phyloP scores from a whole-genome alignment of 2,113 vertebrate species.

The Todiramphus chloris region DNA sequence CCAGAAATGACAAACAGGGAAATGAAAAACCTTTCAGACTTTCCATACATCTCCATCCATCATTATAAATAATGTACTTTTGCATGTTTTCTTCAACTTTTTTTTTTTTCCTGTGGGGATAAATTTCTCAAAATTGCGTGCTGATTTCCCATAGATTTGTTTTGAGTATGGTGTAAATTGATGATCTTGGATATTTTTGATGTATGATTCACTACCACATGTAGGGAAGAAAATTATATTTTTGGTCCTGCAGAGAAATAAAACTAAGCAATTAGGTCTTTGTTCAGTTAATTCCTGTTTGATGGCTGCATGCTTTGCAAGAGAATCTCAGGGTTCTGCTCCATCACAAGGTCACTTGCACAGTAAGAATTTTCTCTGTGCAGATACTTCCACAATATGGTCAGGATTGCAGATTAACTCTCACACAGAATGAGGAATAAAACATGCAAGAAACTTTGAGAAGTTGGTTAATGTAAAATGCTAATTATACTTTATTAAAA shows the following conservation, averaged over 20 bases:
- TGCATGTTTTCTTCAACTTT: not conserved
- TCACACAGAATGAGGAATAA: not conserved
- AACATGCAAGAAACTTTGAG: not conserved
- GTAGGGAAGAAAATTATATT: constrained; percentile 61
- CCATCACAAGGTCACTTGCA: not conserved
- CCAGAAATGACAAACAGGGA: not conserved
- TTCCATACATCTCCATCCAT: not conserved
- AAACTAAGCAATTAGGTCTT: constrained; percentile 48
- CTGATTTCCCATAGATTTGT: constrained; percentile 47
- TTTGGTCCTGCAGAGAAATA: constrained; percentile 57
- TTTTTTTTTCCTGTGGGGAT: not conserved
- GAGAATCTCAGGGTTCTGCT: not conserved
- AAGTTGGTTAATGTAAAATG: not conserved
- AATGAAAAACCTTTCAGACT: not conserved
- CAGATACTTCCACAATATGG: not conserved
- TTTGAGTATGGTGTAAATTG: constrained; percentile 34
- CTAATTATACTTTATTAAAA: not conserved
- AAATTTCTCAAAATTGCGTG: constrained; percentile 5
- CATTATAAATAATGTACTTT: not conserved
- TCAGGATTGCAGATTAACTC: not conserved
- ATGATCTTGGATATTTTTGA: constrained; percentile 65
- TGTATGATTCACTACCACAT: constrained; percentile 69
- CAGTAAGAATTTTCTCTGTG: not conserved
- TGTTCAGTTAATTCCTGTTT: not conserved
- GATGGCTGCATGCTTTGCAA: not conserved